Evolutionary conservation across 2,888 invertebrate genomes (phyloP), one percentile per base, ranked within the genome.

Genomic region (Caenorhabditis sp.): DNA sequence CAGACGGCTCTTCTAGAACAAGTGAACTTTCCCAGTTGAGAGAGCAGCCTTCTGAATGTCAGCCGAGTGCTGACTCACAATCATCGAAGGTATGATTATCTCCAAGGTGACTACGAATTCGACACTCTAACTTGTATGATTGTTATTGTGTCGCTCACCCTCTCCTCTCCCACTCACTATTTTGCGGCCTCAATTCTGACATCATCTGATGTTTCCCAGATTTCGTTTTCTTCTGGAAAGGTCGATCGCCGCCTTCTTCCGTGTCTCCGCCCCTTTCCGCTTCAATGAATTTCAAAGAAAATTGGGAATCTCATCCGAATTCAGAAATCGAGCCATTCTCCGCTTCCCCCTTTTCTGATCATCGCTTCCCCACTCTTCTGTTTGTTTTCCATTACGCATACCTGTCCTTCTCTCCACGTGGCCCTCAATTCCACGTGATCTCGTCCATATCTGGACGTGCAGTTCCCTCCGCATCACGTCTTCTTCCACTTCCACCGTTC

Each of bases 81-180:
- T 26, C 48, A 27, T 9, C 30, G 11, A 30, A 35, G 52, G 52
- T 52, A 52, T 13, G 32, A 32, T 52, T 52, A 35, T 52, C 17
- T 9, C 48, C 30, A 30, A n/a, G 35, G 9, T 32, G 45, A 22
- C 15, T 11, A n/a, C 9, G 13, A 7, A 17, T 37, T 37, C 37
- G 41, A 53, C 15, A 45, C 55, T 52, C 46, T 65, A 65, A 41
- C 52, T 65, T 46, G 65, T 66, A 39, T 55, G 55, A 66, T 66
- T 66, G 65, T 66, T 66, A 56, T 66, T 66, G 35, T 15, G 41
- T 56, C 65, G 45, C 48, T 48, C 55, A 45, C 53, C 27, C 39
- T 27, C 55, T 32, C 11, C 20, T 11, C 52, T 20, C 35, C 52
- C 52, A 35, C 20, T 35, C 52, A 52, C 4, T 20, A n/a, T n/a